Base-by-base conservation (phyloP, 2,113 vertebrate genomes). In the Corvus moneduloides region DNA sequence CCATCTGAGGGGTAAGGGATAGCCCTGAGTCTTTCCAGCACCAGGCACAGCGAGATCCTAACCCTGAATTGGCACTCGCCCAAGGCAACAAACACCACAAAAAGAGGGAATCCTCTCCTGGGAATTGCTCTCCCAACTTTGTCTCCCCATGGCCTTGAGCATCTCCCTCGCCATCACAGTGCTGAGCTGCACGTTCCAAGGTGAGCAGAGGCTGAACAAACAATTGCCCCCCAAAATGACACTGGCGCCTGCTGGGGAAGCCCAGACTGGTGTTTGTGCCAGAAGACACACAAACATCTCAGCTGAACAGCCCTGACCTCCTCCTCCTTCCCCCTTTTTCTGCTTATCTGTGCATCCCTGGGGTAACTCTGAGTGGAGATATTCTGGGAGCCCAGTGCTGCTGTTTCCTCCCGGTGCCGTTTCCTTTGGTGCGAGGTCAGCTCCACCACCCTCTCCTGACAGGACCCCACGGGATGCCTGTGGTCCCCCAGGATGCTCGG, bases 81-180 rank as follows among this genome's bases (percentile, higher is more conserved):
- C 33, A 33, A 87, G 48, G 63, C 16, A 81, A 44, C 21, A 39
- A 81, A 23, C 27, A 33, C 35, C 21, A n/a, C 22, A 63, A 32
- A 43, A 35, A 49, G 35, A 35, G 24, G 17, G 14, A 56, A 44
- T 13, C 3, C 8, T 69, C 51, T 51, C 35, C 35, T 68, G 69
- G 64, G 37, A 87, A 33, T 5, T 33, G 46, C 55, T 18, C 35
- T 68, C 30, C 54, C 76, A 44, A 26, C 19, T 16, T 49, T 28
- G 24, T 30, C 33, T 68, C 62, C 63, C 41, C 3, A 0, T n/a
- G 35, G 8, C 67, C 62, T 74, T 18, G 10, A 76, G 18, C 66
- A 48, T 30, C 71, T 67, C 90, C 51, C 71, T 84, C 3, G 0
- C 30, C 0, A 0, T 16, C 0, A 0, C 0, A 4, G 33, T 62